Evolutionary conservation across 2,797 vertebrate species (phyloP).

Genomic region (Zenarchopterus dispar): DNA sequence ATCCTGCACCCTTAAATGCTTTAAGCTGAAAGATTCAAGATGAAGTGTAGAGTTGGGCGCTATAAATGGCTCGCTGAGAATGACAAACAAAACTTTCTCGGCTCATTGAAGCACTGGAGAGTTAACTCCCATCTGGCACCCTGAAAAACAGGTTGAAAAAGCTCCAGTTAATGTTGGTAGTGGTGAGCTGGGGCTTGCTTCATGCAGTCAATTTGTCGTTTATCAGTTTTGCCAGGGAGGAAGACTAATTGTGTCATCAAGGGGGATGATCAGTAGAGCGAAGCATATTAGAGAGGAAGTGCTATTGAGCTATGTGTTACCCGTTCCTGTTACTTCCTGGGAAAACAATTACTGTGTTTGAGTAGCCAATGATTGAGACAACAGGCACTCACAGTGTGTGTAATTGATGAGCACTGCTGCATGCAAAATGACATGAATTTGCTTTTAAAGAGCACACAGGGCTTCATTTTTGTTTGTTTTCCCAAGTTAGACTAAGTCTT

Average conservation of each 20-base stretch:
- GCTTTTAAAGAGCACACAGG: slow-evolving; percentile 26
- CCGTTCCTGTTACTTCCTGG: slow-evolving; percentile 68
- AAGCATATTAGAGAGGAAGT: slow-evolving; percentile 75
- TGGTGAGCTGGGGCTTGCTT: slow-evolving; percentile 54
- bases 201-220: slow-evolving; percentile 70
- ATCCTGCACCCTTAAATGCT: slow-evolving; percentile 48
- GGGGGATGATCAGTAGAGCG: slow-evolving; percentile 70
- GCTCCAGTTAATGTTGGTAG: slow-evolving; percentile 25
- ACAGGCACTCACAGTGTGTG: slow-evolving; percentile 58
- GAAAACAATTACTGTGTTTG: slow-evolving; percentile 81
- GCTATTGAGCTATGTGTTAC: slow-evolving; percentile 76
- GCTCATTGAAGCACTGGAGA: slow-evolving; percentile 54
- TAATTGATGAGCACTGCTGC: slow-evolving; percentile 60
- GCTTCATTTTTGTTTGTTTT: slow-evolving; percentile 18
- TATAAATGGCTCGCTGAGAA: slow-evolving; percentile 49
- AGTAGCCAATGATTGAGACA: slow-evolving; percentile 75
- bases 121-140: slow-evolving; percentile 28
- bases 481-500: slow-evolving; percentile 27
- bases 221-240: slow-evolving; percentile 69
- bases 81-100: slow-evolving; percentile 55
- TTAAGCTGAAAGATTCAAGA: slow-evolving; percentile 67
- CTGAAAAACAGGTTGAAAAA: slow-evolving; percentile 37
- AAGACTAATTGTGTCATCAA: slow-evolving; percentile 80
- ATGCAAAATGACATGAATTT: slow-evolving; percentile 51
- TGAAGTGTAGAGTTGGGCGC: slow-evolving; percentile 48